Conservation (phyloP, 1,140 invertebrate genomes). For the Caenorhabditis tropicalis region DNA sequence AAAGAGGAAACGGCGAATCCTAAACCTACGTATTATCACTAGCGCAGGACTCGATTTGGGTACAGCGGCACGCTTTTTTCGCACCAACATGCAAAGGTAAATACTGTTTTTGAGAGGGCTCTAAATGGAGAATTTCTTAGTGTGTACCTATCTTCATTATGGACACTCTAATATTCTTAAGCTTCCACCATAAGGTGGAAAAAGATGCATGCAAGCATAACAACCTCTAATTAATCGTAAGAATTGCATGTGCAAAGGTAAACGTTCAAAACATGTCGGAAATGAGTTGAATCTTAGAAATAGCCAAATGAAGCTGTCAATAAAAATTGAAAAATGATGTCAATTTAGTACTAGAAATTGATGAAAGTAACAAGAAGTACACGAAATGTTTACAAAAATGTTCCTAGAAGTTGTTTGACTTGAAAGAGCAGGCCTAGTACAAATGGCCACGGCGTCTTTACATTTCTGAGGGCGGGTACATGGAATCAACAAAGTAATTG, state of each 20-base stretch:
- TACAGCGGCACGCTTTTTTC: background rate
- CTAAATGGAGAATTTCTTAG: too few relatives aligned
- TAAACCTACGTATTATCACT: background rate
- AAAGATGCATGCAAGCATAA: background rate
- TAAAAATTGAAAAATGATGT: too few relatives aligned
- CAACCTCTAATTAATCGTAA: conserved; percentile 19
- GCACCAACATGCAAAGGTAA: background rate
- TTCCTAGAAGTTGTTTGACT: background rate
- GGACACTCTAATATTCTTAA: too few relatives aligned
- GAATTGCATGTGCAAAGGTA: background rate
- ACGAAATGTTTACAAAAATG: background rate
- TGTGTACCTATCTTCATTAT: too few relatives aligned
- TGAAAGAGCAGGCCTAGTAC: background rate
- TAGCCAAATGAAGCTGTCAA: background rate
- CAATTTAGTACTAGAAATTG: too few relatives aligned
- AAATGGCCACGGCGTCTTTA: background rate
- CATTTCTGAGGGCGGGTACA: background rate
- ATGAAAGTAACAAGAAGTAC: background rate
- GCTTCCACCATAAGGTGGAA: background rate
- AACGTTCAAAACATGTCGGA: background rate
- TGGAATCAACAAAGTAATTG: conserved; percentile 40
- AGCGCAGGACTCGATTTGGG: background rate
- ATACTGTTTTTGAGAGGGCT: background rate
- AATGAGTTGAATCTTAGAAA: background rate
- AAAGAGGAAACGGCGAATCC: background rate